Conservation (phyloP, 2,113 vertebrate genomes). For the Delphinapterus leucas region DNA sequence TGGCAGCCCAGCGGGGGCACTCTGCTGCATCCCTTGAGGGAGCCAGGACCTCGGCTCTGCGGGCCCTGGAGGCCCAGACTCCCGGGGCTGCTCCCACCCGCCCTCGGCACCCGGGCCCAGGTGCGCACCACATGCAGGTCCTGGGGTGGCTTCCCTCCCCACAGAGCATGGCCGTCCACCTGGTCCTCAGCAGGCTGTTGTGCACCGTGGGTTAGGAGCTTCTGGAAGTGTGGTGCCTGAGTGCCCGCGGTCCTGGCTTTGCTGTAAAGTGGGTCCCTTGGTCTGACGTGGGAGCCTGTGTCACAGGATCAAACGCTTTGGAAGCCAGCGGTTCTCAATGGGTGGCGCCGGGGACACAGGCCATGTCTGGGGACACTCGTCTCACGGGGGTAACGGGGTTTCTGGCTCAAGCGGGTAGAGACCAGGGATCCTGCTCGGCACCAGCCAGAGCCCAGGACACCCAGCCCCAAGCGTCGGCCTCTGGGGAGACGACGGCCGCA, state of each 20-base stretch:
- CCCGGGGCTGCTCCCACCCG: background rate
- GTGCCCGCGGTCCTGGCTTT: background rate
- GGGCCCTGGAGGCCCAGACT: background rate
- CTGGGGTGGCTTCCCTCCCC: background rate
- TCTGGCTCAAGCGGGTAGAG: background rate
- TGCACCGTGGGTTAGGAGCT: no score
- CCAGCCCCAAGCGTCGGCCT: background rate
- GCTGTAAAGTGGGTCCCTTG: no score
- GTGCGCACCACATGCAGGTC: accelerated
- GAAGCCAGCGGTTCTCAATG: background rate
- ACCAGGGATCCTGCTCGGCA: background rate
- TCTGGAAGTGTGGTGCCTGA: background rate
- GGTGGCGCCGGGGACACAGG: accelerated
- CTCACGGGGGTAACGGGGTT: background rate
- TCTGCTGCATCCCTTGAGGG: background rate
- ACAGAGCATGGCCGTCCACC: background rate
- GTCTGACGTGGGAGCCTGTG: accelerated
- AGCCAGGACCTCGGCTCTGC: no score
- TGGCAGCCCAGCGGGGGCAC: background rate
- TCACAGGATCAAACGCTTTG: no score
- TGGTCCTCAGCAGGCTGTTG: background rate
- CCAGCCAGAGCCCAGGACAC: no score
- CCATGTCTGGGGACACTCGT: background rate
- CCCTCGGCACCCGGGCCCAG: background rate
- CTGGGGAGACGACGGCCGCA: accelerated